These are phyloP conservation scores for Hypomecis atomaria DNA, from an alignment of 2,888 invertebrate species.

Conservation along the genomic window DNA sequence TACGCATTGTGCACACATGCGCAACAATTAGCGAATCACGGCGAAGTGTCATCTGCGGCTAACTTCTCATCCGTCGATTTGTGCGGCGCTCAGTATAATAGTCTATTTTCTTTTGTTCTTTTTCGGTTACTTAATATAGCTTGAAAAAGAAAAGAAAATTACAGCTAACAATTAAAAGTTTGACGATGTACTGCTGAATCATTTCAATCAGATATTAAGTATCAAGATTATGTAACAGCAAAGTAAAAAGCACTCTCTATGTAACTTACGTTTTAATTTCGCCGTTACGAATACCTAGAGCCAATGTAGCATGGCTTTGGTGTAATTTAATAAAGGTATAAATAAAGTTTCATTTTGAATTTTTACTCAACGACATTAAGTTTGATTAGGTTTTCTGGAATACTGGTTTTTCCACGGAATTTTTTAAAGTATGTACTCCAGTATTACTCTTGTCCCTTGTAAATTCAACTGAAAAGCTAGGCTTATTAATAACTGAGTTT, in stretches of 20 bases:
- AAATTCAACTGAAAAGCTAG: no score
- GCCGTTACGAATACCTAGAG: slow-evolving; percentile 13
- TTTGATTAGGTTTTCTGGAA: background rate
- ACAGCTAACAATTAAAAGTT: background rate
- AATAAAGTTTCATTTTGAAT: slow-evolving; percentile 19
- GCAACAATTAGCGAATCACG: no score
- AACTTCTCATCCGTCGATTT: no score
- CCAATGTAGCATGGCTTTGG: slow-evolving; percentile 58
- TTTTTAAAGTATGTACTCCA: no score
- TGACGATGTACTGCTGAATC: no score
- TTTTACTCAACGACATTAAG: background rate
- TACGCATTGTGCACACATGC: no score
- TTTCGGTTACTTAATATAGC: background rate
- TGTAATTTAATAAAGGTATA: slow-evolving; percentile 35
- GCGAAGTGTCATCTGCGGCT: no score
- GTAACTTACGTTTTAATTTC: slow-evolving; percentile 25
- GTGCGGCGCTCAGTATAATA: no score
- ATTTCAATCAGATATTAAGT: background rate
- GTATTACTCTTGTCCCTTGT: no score
- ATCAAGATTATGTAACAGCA: background rate
- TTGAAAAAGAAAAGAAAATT: background rate
- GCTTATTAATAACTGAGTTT: no score
- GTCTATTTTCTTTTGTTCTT: background rate
- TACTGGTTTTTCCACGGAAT: no score
- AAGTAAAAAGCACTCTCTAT: slow-evolving; percentile 21